Evolutionary conservation across 2,888 invertebrate genomes (phyloP), one percentile per base, ranked within the genome.

Genomic region (Erpobdella octoculata): DNA sequence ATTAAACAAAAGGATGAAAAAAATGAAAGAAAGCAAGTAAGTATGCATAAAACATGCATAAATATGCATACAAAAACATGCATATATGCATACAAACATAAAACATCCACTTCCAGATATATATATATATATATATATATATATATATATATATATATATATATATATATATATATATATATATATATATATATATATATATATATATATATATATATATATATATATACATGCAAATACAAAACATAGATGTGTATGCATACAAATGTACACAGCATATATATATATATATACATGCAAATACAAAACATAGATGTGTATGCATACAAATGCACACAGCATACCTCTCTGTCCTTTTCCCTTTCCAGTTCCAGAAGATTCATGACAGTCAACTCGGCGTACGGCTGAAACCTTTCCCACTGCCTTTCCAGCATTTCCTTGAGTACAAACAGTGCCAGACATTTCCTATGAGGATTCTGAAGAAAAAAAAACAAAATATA

Each of bases 351-450:
- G 76, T 85, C 83, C 71, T 83, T 76, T 77, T 86, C 86, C 78
- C 86, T 90, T 85, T 94, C 92, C 71, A 91, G 90, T 81, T 91
- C 89, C 77, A 96, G 88, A 18, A 96, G 90, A 84, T 91, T 90
- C 69, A 96, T 85, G 71, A 93, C 88, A 53, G 95, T 89, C 71
- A 96, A 87, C 85, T 96, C 96, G 71, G 92, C 89, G 85, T 91
- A 96, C 79, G 89, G 89, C 76, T 89, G 87, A 88, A 95, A 94
- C 77, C 89, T 88, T 73, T 89, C 86, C 59, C 90, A 86, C 46
- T 88, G 87, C 70, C 90, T 88, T 75, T 91, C 88, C 78, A 94
- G 88, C 80, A 96, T 89, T 85, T 93, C 92, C 75, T 90, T 88
- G 58, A 95, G 86, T 31, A 91, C 90, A 79, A 89, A 88, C 66